Percentiles rank a stretch among this genome's conserved stretches.
Evolutionary conservation across 2,888 invertebrate species (phyloP).

Genomic region (Azorinus chamasolen): DNA sequence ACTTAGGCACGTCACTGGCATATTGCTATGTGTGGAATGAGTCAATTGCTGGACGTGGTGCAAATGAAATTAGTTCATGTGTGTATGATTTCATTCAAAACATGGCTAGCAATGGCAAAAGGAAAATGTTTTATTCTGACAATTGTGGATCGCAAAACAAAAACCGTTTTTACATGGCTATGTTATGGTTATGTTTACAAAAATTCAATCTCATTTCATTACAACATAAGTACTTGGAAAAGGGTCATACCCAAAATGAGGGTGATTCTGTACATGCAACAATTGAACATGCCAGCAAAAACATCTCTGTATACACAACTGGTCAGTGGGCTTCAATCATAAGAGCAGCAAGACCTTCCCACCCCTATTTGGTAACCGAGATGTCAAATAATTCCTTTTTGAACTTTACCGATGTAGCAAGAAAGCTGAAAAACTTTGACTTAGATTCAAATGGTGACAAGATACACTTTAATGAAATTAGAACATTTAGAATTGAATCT

Average conservation of each 20-base stretch:
- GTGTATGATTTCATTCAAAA: constrained; percentile 16
- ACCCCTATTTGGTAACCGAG: constrained; percentile 22
- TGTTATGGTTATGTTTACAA: constrained; percentile 20
- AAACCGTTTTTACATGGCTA: constrained; percentile 4
- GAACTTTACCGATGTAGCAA: constrained; percentile 10
- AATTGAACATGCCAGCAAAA: constrained; percentile 16
- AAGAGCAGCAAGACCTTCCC: constrained; percentile 1
- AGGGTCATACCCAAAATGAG: constrained; percentile 24
- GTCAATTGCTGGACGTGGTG: constrained; percentile 13
- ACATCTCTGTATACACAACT: constrained; percentile 14
- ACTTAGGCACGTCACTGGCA: constrained; percentile 36
- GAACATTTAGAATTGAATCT: constrained; percentile 7
- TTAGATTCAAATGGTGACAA: constrained; percentile 11
- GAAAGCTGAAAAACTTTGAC: constrained; percentile 9
- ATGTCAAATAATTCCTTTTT: constrained; percentile 2
- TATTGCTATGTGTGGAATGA: constrained; percentile 48
- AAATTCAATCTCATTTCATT: constrained; percentile 8
- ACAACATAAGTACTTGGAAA: constrained; percentile 21
- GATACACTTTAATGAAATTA: constrained; percentile 10
- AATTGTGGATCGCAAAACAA: constrained; percentile 20
- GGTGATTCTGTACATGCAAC: constrained; percentile 16
- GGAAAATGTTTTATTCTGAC: constrained; percentile 25
- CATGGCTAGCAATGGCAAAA: background rate
- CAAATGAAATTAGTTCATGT: constrained; percentile 25
- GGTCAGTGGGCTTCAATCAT: too few relatives aligned